Conservation (phyloP, 2,797 vertebrate species). For the Trematomus bernacchii region DNA sequence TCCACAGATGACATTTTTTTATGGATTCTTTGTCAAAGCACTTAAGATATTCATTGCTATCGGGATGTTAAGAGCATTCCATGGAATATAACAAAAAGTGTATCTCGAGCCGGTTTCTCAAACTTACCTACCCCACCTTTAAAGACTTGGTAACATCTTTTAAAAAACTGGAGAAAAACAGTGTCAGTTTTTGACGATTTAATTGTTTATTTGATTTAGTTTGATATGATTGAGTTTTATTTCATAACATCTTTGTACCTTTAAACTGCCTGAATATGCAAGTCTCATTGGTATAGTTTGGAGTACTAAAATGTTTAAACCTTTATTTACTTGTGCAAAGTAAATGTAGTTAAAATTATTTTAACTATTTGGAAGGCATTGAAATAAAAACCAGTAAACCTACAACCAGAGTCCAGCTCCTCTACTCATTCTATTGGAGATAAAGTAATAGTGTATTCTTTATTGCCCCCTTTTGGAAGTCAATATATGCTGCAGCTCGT, state of each 20-base stretch:
- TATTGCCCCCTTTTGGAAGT: conserved; percentile 22
- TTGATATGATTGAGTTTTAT: not conserved
- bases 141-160: not conserved
- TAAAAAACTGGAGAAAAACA: not conserved
- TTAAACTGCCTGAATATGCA: not conserved
- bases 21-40: too few relatives aligned
- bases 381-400: not conserved
- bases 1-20: too few relatives aligned
- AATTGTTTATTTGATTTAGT: not conserved
- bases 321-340: not conserved
- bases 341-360: not conserved
- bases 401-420: not conserved
- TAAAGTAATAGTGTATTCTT: conserved; percentile 3
- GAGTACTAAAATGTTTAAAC: not conserved
- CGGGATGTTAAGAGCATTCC: too few relatives aligned
- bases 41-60: too few relatives aligned
- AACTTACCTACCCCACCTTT: too few relatives aligned
- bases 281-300: not conserved
- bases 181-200: not conserved
- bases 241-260: not conserved
- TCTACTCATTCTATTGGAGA: not conserved
- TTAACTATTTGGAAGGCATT: too few relatives aligned
- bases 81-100: too few relatives aligned
- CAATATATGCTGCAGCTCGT: conserved; percentile 25
- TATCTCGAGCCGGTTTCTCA: too few relatives aligned